phyloP scores from a whole-genome alignment of 2,113 vertebrate genomes.

The Circaetus gallicus region DNA sequence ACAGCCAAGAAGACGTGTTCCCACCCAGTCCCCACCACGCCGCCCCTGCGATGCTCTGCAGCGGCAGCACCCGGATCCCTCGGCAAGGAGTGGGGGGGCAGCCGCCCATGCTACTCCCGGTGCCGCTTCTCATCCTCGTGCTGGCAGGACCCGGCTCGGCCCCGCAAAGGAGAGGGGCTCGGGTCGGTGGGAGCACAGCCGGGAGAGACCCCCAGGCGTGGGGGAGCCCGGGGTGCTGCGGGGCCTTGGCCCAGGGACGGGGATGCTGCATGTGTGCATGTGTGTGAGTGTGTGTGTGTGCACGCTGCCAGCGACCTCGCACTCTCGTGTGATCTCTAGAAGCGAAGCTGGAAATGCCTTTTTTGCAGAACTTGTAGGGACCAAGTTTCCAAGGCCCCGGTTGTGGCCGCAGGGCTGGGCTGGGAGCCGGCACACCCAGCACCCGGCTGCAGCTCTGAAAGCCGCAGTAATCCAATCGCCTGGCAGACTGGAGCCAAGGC shows the following conservation, averaged over 20 bases:
- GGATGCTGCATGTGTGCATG: neutral
- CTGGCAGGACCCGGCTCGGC: neutral
- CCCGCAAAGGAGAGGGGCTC: neutral
- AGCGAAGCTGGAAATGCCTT: neutral
- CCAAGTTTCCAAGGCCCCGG: neutral
- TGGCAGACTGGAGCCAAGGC: neutral
- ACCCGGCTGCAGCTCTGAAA: neutral
- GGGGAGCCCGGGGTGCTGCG: accelerated
- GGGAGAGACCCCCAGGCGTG: neutral
- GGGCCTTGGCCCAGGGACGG: neutral
- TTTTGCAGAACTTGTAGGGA: neutral
- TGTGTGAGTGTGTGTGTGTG: accelerated
- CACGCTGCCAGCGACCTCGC: neutral
- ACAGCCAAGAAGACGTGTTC: accelerated
- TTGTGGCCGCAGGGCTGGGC: neutral
- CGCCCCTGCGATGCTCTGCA: neutral
- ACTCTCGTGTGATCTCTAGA: neutral
- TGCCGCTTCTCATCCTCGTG: neutral
- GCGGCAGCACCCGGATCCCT: accelerated
- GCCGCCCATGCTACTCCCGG: accelerated
- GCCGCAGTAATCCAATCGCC: neutral
- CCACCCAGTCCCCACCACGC: accelerated
- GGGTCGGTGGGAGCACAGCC: accelerated
- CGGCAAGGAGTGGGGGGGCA: neutral
- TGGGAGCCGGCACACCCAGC: neutral